phyloP scores from a whole-genome alignment of 2,888 invertebrate genomes.

The Oxystoma pomonae region DNA sequence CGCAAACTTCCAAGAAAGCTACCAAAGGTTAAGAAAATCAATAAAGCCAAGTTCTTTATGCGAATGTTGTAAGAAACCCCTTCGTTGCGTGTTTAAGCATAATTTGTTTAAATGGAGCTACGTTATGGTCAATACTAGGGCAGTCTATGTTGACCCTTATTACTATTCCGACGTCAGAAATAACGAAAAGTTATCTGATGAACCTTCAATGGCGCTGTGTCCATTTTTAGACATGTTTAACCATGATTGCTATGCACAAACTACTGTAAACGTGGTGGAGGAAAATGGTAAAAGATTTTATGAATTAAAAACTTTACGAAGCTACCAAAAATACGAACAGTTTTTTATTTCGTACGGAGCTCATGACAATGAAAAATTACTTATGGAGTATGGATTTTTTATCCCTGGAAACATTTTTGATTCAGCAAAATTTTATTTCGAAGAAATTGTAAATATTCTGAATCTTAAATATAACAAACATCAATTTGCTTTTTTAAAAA shows the following conservation, averaged over 20 bases:
- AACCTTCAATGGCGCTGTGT: constrained; percentile 69
- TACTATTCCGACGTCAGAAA: constrained; percentile 45
- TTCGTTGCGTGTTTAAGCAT: constrained; percentile 50
- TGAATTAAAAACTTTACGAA: constrained; percentile 51
- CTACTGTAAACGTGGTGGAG: constrained; percentile 46
- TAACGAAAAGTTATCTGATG: constrained; percentile 50
- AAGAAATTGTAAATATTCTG: constrained; percentile 27
- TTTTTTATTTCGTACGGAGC: constrained; percentile 87
- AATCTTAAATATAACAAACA: constrained; percentile 30
- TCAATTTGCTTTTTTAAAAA: constrained; percentile 59
- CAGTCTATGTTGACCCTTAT: constrained; percentile 66
- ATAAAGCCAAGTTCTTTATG: constrained; percentile 38
- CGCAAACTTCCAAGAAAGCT: constrained; percentile 47
- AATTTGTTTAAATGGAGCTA: constrained; percentile 73
- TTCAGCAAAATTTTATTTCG: constrained; percentile 25
- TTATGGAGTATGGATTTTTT: constrained; percentile 84
- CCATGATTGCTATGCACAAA: constrained; percentile 64
- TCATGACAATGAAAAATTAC: constrained; percentile 75
- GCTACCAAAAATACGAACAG: constrained; percentile 62
- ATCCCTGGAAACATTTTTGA: constrained; percentile 34
- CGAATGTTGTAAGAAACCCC: constrained; percentile 39
- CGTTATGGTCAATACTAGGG: constrained; percentile 80
- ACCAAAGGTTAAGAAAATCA: constrained; percentile 47
- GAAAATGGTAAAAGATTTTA: constrained; percentile 46
- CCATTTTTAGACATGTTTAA: constrained; percentile 90